Evolutionary conservation across 2,113 vertebrate species (phyloP), one percentile per base, ranked within the genome.

Genomic region (Prolemur simus): DNA sequence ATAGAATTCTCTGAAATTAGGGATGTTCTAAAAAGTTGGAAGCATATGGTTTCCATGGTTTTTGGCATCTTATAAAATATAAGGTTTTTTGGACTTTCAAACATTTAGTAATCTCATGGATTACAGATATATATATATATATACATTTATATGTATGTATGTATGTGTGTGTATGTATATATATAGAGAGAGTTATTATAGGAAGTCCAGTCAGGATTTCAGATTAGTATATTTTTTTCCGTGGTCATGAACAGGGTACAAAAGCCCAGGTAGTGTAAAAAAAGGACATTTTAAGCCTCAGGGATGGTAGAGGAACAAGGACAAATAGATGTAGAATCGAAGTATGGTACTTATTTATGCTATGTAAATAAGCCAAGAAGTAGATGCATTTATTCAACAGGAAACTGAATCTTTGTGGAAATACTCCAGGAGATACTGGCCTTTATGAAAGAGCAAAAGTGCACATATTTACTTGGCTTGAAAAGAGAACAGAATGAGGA

Each of bases 301-400:
- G 47, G 58, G 52, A 47, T 71, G 8, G 10, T 54, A 85, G 27
- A 85, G 23, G 34, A 71, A 34, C 42, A 73, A 17, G n/a, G 7
- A 78, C 56, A 21, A 56, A 60, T 27, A 64, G 10, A 64, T 37
- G 18, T 82, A 39, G 52, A 29, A 54, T 69, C 58, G 1, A 47
- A 66, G 3, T 69, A 52, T 63, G 32, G 76, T 34, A 52, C 83
- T 74, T 69, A 80, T 73, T 54, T 83, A 34, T 92, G 20, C 5
- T 82, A 63, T 68, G 6, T 93, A 94, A 95, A 85, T 93, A 77
- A 93, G 58, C 32, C 69, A 89, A 84, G 13, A 90, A 64, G 20
- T 69, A 66, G 52, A 58, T 86, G 25, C 7, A n/a, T 91, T 81
- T 94, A 52, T 90, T 93, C 68, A 91, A 34, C 29, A 2, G 39